These are phyloP conservation scores for Gastracanthus pulcherrimus DNA, from an alignment of 2,888 invertebrate genomes.

Conservation along the genomic window DNA sequence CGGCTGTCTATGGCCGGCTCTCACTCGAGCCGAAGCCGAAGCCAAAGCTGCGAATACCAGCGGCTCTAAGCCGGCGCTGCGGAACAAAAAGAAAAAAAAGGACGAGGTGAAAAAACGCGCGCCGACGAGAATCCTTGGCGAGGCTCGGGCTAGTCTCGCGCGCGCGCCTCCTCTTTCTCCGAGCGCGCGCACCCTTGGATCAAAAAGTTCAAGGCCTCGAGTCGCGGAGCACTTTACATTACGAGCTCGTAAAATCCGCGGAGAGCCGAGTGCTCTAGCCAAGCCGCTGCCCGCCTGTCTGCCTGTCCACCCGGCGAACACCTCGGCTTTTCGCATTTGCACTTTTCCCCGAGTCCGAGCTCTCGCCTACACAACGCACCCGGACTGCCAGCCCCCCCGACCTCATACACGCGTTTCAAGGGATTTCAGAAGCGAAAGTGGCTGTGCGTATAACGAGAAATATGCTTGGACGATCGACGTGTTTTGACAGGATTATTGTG, in stretches of 20 bases:
- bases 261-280: no score
- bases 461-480: no score
- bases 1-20: neutral
- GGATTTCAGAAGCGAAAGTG: no score
- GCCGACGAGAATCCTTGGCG: neutral
- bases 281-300: no score
- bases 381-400: no score
- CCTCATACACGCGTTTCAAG: no score
- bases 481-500: no score
- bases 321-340: constrained; percentile 40
- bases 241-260: constrained; percentile 54
- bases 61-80: neutral
- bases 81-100: neutral
- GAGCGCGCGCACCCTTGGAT: constrained; percentile 41
- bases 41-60: no score
- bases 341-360: constrained; percentile 6
- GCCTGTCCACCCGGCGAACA: no score
- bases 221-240: constrained; percentile 54
- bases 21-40: no score
- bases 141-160: constrained; percentile 2
- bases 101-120: neutral
- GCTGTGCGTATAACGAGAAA: no score
- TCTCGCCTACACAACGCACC: neutral
- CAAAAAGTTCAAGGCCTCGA: constrained; percentile 57
- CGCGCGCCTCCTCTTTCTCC: neutral